Base-by-base conservation (phyloP, 2,113 vertebrate species). In the Erinaceus europaeus region DNA sequence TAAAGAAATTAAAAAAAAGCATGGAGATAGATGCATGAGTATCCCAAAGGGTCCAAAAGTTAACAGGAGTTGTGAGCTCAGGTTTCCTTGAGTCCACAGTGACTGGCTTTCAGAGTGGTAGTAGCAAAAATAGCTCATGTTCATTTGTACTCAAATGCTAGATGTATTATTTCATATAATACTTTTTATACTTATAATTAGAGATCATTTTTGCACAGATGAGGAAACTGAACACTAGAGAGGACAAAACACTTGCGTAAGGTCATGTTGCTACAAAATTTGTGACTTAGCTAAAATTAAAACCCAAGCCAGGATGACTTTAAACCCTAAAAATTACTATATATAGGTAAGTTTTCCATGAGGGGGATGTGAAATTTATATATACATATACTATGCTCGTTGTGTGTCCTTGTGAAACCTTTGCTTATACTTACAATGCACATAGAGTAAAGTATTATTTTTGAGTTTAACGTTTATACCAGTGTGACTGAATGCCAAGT, bases 381-480 rank as follows among this genome's bases (percentile, higher is more conserved):
- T n/a, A n/a, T n/a, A n/a, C n/a, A n/a, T n/a, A n/a, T n/a, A n/a
- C n/a, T n/a, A n/a, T n/a, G n/a, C n/a, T n/a, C n/a, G n/a, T n/a
- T n/a, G 44, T 1, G 1, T 36, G 40, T 48, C 36, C n/a, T 48
- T 88, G 88, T 59, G 73, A 90, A 64, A 82, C 29, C 32, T 23
- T 84, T 74, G 42, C 12, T 4, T 68, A 2, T 44, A 34, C 27
- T 57, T 76, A 67, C 40, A 42, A 40, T n/a, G 21, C 34, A 46
- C 12, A 40, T 79, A 65, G 53, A 89, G 62, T n/a, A 67, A 82
- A 62, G 84, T 21, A 55, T 21, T 74, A 53, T 52, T 93, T 75
- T 75, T 67, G 79, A 48, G 46, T n/a, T n/a, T n/a, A n/a, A n/a
- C n/a, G n/a, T n/a, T n/a, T n/a, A n/a, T n/a, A n/a, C n/a, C n/a